Evolutionary conservation across 2,888 invertebrate species (phyloP).

Genomic region (Pemphredon lugubris): DNA sequence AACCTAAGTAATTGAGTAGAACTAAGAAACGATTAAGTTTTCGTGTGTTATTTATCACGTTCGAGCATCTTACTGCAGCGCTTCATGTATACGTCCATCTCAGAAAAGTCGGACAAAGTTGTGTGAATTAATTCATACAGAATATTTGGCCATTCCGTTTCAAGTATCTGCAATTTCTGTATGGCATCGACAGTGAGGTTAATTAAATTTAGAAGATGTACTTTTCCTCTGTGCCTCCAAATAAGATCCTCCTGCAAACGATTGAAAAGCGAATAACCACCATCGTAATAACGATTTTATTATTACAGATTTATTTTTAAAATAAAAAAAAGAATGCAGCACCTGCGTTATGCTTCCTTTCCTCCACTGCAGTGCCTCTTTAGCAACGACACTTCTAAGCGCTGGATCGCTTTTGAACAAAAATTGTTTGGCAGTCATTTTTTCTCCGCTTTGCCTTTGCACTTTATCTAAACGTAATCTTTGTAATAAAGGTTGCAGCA

Average conservation of each 20-base stretch:
- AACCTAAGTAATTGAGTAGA: neutral
- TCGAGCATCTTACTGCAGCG: constrained; percentile 78
- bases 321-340: no score
- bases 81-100: constrained; percentile 91
- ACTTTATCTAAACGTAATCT: constrained; percentile 87
- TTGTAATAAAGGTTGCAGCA: constrained; percentile 89
- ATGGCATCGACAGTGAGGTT: constrained; percentile 90
- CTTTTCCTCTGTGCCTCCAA: constrained; percentile 88
- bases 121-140: constrained; percentile 90
- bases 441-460: constrained; percentile 77
- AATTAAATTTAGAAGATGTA: constrained; percentile 87
- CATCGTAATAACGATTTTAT: neutral
- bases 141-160: constrained; percentile 89
- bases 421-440: constrained; percentile 80
- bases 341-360: constrained; percentile 84
- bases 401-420: constrained; percentile 85
- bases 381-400: constrained; percentile 90
- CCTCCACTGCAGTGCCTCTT: constrained; percentile 92
- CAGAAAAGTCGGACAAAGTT: constrained; percentile 90
- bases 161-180: constrained; percentile 88
- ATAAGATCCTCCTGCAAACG: constrained; percentile 86
- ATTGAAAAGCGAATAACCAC: constrained; percentile 13
- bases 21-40: neutral
- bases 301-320: neutral
- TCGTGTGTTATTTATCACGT: constrained; percentile 59